These are phyloP conservation scores for Synaphobranchus kaupii DNA, from an alignment of 2,797 vertebrate genomes.

Conservation along the genomic window DNA sequence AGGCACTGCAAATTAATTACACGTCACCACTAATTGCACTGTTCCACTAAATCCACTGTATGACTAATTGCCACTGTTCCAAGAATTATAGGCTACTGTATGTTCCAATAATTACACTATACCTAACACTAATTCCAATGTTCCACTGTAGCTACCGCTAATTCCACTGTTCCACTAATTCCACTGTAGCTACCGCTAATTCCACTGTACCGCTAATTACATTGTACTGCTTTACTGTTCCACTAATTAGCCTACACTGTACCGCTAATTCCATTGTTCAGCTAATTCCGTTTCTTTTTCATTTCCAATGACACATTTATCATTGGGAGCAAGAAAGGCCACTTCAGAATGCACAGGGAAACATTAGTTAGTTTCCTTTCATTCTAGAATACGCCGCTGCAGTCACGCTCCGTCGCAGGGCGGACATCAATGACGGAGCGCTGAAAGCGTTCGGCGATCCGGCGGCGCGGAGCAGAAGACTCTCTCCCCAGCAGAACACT, in stretches of 20 bases:
- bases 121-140: no score
- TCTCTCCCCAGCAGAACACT: not conserved
- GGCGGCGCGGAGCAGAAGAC: not conserved
- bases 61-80: no score
- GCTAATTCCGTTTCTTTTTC: not conserved
- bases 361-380: not conserved
- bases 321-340: not conserved
- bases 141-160: no score
- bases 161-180: no score
- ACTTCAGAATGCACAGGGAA: not conserved
- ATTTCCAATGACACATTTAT: not conserved
- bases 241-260: no score
- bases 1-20: not conserved
- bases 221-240: no score
- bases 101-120: no score
- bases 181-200: no score
- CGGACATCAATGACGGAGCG: not conserved
- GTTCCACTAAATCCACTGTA: no score
- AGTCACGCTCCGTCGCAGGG: not conserved
- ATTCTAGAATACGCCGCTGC: not conserved
- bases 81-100: no score
- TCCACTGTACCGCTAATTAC: no score
- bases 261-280: not conserved
- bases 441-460: not conserved
- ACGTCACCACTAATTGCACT: not conserved